These are phyloP conservation scores for Chrysolina americana DNA, from an alignment of 2,888 invertebrate genomes.

Conservation along the genomic window DNA sequence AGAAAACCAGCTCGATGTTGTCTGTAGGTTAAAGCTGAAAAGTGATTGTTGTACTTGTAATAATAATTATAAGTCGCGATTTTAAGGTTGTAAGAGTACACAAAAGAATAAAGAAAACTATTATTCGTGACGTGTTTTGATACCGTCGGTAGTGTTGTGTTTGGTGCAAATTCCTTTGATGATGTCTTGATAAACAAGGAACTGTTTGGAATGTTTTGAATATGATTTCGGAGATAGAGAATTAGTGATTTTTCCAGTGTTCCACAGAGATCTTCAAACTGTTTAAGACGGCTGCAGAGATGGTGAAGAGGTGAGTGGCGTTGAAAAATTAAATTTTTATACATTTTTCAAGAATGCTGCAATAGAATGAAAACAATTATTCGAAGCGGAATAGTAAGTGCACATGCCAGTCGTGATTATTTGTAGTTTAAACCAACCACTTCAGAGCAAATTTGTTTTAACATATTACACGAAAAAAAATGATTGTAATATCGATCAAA, in stretches of 20 bases:
- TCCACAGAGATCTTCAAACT: constrained; percentile 57
- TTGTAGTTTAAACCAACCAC: too few species aligned
- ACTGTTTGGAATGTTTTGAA: constrained; percentile 38
- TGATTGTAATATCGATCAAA: neutral
- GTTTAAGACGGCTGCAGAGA: constrained; percentile 69
- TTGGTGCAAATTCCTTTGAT: constrained; percentile 44
- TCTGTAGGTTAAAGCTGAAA: constrained; percentile 31
- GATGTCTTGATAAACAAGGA: constrained; percentile 53
- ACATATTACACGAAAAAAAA: neutral
- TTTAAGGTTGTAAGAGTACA: neutral
- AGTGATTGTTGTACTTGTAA: constrained; percentile 25
- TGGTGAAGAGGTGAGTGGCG: constrained; percentile 68
- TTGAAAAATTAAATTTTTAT: neutral
- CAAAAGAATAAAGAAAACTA: neutral
- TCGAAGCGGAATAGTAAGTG: neutral
- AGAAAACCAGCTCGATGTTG: constrained; percentile 46
- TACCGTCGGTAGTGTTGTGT: constrained; percentile 44
- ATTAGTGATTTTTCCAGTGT: constrained; percentile 44
- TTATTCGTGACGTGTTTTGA: constrained; percentile 12
- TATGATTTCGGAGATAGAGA: constrained; percentile 39
- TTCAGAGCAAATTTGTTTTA: too few species aligned
- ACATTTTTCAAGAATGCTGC: neutral
- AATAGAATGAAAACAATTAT: too few species aligned
- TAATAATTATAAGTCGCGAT: constrained; percentile 19
- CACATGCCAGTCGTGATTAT: too few species aligned